phyloP scores from a whole-genome alignment of 2,797 vertebrate genomes.

The Tamandua tetradactyla region DNA sequence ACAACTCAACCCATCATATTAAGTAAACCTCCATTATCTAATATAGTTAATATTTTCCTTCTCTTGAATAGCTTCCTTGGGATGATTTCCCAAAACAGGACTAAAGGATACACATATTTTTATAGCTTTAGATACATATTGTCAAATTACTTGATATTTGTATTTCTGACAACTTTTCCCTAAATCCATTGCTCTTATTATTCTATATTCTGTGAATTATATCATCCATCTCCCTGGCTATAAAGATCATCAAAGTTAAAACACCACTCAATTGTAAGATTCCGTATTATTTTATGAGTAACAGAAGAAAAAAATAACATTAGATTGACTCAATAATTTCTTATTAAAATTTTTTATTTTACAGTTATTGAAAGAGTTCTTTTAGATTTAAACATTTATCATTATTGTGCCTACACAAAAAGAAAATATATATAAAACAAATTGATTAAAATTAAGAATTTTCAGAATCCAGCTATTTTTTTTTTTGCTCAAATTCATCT shows the following conservation, averaged over 20 bases:
- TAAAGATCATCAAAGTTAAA: slow-evolving; percentile 30
- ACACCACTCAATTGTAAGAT: not conserved
- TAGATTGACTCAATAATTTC: not conserved
- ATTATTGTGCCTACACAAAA: not conserved
- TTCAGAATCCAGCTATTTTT: not conserved
- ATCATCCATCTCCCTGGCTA: not conserved
- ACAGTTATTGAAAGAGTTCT: not conserved
- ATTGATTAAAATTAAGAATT: slow-evolving; percentile 2
- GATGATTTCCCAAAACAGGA: not conserved
- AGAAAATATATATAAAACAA: not conserved
- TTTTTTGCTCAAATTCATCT: not conserved
- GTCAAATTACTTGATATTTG: not conserved
- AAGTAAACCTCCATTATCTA: not conserved
- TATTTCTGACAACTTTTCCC: not conserved
- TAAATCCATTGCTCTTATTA: not conserved
- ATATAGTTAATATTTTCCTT: not conserved
- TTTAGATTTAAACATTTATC: not conserved
- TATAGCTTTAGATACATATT: too few species aligned
- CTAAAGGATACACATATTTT: slow-evolving; percentile 4
- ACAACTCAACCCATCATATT: too few species aligned
- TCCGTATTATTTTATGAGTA: not conserved
- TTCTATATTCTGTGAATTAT: not conserved
- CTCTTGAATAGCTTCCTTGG: slow-evolving; percentile 21
- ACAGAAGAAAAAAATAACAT: not conserved
- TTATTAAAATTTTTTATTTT: slow-evolving; percentile 40